Evolutionary conservation across 2,113 vertebrate species (phyloP).

Genomic region (Vidua macroura): DNA sequence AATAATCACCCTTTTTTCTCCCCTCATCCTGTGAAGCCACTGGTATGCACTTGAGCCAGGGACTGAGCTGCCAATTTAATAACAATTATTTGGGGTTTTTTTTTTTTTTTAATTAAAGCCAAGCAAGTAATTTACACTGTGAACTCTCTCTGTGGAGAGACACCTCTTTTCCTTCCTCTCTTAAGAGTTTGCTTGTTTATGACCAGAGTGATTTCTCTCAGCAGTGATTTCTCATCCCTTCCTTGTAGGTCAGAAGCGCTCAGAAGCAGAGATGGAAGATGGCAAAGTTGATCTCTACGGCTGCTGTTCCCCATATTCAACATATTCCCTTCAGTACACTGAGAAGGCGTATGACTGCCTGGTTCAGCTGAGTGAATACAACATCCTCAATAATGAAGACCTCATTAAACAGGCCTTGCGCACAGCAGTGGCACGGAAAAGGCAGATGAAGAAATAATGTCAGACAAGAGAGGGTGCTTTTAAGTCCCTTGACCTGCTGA

Average conservation of each 20-base stretch:
- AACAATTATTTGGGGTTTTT: background rate
- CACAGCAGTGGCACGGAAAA: slow-evolving; percentile 62
- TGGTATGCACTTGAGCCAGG: background rate
- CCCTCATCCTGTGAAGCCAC: background rate
- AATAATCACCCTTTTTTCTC: background rate
- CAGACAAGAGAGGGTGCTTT: background rate
- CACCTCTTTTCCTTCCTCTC: background rate
- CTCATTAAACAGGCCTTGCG: slow-evolving; percentile 52
- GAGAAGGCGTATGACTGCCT: slow-evolving; percentile 59
- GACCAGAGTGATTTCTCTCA: background rate
- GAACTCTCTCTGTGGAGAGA: background rate
- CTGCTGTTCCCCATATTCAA: slow-evolving; percentile 66
- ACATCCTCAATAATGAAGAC: slow-evolving; percentile 70
- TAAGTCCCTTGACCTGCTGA: background rate
- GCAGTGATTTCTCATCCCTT: background rate
- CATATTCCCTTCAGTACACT: slow-evolving; percentile 69
- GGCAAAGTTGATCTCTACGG: slow-evolving; percentile 71
- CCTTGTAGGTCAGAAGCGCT: slow-evolving; percentile 70
- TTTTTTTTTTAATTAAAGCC: background rate
- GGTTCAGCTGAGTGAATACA: slow-evolving; percentile 73
- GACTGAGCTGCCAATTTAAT: background rate
- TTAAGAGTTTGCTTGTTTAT: background rate
- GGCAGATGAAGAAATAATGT: slow-evolving; percentile 17
- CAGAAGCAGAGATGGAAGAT: slow-evolving; percentile 70
- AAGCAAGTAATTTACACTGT: background rate